Percentiles rank a stretch among this genome's conserved stretches.
phyloP scores from a whole-genome alignment of 1,140 invertebrate genomes.

The Dendrolimus punctatus region DNA sequence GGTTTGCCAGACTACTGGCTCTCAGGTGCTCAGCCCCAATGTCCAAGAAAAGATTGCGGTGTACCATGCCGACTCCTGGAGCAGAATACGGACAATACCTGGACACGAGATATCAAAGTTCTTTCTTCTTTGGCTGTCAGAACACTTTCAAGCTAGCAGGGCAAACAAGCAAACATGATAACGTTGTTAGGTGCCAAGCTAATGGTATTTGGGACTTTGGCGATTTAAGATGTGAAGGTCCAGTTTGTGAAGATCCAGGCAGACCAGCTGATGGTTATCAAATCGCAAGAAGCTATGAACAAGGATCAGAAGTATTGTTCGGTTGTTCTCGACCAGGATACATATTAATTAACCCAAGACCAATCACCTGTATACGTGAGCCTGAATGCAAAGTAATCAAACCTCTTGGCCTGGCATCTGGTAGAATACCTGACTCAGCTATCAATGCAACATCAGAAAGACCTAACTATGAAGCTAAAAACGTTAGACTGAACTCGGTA shows the following conservation, averaged over 20 bases:
- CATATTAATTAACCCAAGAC: conserved; percentile 91
- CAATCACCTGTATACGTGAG: conserved; percentile 92
- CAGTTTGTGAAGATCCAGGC: conserved; percentile 95
- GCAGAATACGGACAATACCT: conserved; percentile 91
- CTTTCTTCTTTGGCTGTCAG: conserved; percentile 97
- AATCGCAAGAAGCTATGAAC: conserved; percentile 93
- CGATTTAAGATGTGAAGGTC: conserved; percentile 94
- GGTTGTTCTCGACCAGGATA: conserved; percentile 93
- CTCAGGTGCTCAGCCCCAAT: conserved; percentile 87
- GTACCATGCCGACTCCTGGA: conserved; percentile 89
- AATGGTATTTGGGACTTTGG: conserved; percentile 98
- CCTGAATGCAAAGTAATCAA: conserved; percentile 95
- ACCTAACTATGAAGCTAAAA: conserved; percentile 92
- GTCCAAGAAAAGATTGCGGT: conserved; percentile 91
- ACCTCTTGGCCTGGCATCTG: conserved; percentile 92
- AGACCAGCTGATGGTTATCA: conserved; percentile 93
- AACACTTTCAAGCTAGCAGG: conserved; percentile 96
- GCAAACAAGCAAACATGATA: conserved; percentile 92
- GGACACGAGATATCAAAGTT: conserved; percentile 92
- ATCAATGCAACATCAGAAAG: conserved; percentile 96
- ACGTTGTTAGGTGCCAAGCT: conserved; percentile 91
- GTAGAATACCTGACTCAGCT: conserved; percentile 94
- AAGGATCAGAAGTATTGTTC: conserved; percentile 92
- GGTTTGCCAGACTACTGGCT: conserved; percentile 94
- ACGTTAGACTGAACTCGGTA: conserved; percentile 92